Percentiles rank a stretch among this genome's conserved stretches.
These are phyloP conservation scores for Galeruca laticollis DNA, from an alignment of 2,888 invertebrate species.

Conservation along the genomic window DNA sequence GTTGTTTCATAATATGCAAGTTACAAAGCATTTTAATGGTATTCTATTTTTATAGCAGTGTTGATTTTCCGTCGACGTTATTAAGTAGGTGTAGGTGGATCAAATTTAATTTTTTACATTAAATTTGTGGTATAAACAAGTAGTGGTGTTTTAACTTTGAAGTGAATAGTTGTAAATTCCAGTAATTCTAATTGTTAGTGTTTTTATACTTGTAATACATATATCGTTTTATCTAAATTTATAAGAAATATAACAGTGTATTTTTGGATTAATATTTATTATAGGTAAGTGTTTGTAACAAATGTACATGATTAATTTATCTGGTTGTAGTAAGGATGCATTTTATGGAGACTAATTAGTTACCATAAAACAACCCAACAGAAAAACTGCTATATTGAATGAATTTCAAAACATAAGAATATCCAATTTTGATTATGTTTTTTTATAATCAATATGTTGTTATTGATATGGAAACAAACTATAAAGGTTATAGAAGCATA, in stretches of 20 bases:
- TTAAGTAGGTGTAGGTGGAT: constrained; percentile 14
- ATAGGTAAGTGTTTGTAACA: neutral
- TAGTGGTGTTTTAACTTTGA: constrained; percentile 1
- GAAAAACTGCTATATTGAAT: too few relatives aligned
- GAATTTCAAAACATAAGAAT: too few relatives aligned
- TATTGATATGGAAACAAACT: too few relatives aligned
- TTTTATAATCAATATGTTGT: too few relatives aligned
- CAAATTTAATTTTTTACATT: constrained; percentile 3
- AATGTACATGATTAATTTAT: too few relatives aligned
- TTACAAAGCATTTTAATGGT: constrained; percentile 30
- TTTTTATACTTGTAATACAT: neutral
- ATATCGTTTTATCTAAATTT: neutral
- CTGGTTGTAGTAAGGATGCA: too few relatives aligned
- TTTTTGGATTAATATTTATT: neutral
- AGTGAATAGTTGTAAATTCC: neutral
- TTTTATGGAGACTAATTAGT: too few relatives aligned
- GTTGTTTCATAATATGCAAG: constrained; percentile 22
- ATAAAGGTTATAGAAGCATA: too few relatives aligned
- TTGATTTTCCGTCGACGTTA: constrained; percentile 11
- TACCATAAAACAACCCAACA: too few relatives aligned
- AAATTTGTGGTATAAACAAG: neutral
- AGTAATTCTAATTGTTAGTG: neutral
- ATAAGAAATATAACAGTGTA: neutral
- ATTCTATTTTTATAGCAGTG: constrained; percentile 30
- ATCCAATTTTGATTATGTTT: too few relatives aligned